Base-by-base conservation (phyloP, 2,888 invertebrate species). In the Phanerotoma sp. region DNA sequence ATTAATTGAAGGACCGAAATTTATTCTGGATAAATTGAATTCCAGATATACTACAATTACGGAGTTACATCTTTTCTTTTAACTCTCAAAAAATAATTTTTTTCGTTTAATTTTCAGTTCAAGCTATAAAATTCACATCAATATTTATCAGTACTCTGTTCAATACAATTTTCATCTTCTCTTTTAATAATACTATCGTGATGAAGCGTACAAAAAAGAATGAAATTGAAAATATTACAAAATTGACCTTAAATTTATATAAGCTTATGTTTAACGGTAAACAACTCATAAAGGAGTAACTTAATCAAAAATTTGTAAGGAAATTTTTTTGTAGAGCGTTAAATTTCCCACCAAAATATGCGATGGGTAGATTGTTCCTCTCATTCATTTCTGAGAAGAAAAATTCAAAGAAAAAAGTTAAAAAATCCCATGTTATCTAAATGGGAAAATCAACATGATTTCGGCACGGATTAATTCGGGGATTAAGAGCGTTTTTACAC, bases 301-400 rank as follows among this genome's bases (percentile, higher is more conserved):
- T 49, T 49, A 38, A 38, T 35, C 37, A 13, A 49, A 49, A 49
- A 49, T 15, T 30, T 3, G 7, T 30, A 25, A 22, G 25, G 38
- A 2, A 49, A 13, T 28, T 13, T 49, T n/a, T n/a, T n/a, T n/a
- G n/a, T n/a, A n/a, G n/a, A n/a, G n/a, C n/a, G n/a, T n/a, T n/a
- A n/a, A n/a, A n/a, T n/a, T n/a, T n/a, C n/a, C n/a, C n/a, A n/a
- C n/a, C n/a, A n/a, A n/a, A n/a, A n/a, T n/a, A n/a, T n/a, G n/a
- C n/a, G n/a, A n/a, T n/a, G n/a, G n/a, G n/a, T n/a, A n/a, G n/a
- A n/a, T n/a, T n/a, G n/a, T 37, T 49, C 9, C 3, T 11, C 11
- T 30, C 4, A 30, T 9, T 30, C 3, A 11, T 3, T 30, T 4
- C 4, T 11, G 30, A 30, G 4, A 30, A 11, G 2, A 30, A 4